These are phyloP conservation scores for Tethya wilhelma DNA, from an alignment of 37 sponge, comb jelly and placozoan genomes.

Conservation along the genomic window DNA sequence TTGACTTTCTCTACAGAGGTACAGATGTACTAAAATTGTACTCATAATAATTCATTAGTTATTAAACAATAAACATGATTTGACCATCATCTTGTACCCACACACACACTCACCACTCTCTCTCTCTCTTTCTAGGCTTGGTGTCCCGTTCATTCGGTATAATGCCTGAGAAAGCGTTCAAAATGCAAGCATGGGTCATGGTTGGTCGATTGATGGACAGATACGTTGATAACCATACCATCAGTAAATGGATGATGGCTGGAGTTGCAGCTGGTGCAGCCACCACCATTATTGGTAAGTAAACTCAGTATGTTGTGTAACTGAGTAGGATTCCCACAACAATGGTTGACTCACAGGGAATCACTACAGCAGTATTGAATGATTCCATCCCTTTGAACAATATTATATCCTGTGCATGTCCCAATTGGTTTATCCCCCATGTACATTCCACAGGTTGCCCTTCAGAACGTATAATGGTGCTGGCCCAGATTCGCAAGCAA, in stretches of 20 bases:
- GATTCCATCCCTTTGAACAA: neutral
- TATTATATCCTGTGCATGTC: neutral
- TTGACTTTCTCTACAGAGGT: slow-evolving; percentile 82
- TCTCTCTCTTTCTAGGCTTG: slow-evolving; percentile 50
- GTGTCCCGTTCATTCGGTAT: slow-evolving; percentile 77
- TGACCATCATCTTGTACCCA: neutral
- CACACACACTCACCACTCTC: neutral
- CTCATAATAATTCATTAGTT: neutral
- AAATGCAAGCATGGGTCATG: slow-evolving; percentile 82
- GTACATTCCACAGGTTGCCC: slow-evolving; percentile 87
- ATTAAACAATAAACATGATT: neutral
- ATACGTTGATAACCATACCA: slow-evolving; percentile 8
- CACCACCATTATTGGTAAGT: slow-evolving; percentile 77
- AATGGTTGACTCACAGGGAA: neutral
- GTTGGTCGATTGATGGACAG: slow-evolving; percentile 57
- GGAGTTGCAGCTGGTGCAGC: slow-evolving; percentile 83
- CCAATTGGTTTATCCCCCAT: too few species aligned
- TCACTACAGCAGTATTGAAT: neutral
- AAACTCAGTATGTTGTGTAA: neutral
- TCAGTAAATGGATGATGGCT: slow-evolving; percentile 70
- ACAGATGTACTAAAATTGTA: neutral
- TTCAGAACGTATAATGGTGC: slow-evolving; percentile 87
- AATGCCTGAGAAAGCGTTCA: slow-evolving; percentile 93
- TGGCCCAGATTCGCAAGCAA: slow-evolving; percentile 81
- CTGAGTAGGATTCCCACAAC: neutral